phyloP scores from a whole-genome alignment of 2,888 invertebrate species.

The Eulithis prunata region DNA sequence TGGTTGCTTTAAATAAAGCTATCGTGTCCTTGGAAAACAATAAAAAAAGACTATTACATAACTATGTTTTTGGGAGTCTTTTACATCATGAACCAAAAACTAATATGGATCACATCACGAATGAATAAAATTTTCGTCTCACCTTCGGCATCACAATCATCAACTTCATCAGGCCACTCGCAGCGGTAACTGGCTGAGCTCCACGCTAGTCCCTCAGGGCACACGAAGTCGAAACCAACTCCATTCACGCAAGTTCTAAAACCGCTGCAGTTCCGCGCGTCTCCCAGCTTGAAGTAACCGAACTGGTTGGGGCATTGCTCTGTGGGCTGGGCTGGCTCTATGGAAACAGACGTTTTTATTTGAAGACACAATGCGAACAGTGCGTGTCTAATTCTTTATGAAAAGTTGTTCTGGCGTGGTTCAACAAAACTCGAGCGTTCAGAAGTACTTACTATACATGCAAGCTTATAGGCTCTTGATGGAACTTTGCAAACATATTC shows the following conservation, averaged over 20 bases:
- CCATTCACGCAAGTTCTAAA: constrained; percentile 94
- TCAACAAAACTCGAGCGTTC: too few species aligned
- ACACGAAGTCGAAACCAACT: constrained; percentile 88
- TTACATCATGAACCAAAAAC: too few species aligned
- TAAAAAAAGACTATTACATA: too few species aligned
- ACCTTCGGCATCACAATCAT: constrained; percentile 93
- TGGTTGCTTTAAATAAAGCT: too few species aligned
- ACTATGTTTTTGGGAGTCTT: too few species aligned
- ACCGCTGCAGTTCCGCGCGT: constrained; percentile 87
- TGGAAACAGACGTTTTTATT: neutral
- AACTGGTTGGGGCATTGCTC: constrained; percentile 93
- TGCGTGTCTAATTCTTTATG: too few species aligned
- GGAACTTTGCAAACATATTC: neutral
- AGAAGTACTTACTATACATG: too few species aligned
- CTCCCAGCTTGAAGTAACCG: constrained; percentile 90
- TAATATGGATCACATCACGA: too few species aligned
- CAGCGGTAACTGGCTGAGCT: constrained; percentile 89
- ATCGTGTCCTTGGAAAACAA: too few species aligned
- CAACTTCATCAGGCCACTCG: constrained; percentile 94
- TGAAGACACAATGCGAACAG: too few species aligned
- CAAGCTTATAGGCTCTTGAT: neutral
- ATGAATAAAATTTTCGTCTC: too few species aligned
- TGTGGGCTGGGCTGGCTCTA: constrained; percentile 89
- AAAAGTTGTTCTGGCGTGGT: too few species aligned
- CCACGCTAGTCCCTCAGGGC: constrained; percentile 93